phyloP scores from a whole-genome alignment of 2,113 vertebrate species.

The Mohoua ochrocephala region DNA sequence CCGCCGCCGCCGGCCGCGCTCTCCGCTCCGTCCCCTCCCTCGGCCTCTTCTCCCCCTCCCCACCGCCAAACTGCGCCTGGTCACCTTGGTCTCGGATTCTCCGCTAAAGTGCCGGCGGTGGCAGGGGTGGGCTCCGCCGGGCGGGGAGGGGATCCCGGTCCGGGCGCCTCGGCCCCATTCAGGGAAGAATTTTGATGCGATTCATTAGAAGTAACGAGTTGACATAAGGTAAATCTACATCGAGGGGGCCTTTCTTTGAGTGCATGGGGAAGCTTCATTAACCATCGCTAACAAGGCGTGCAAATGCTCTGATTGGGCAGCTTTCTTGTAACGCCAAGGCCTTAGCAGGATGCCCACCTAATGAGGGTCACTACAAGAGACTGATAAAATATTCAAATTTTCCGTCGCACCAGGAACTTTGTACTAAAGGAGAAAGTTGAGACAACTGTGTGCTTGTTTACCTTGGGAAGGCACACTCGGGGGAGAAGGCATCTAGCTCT shows the following conservation, averaged over 20 bases:
- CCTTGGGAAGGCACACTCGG: constrained; percentile 45
- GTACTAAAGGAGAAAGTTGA: constrained; percentile 70
- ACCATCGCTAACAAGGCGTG: constrained; percentile 99
- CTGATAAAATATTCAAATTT: constrained; percentile 80
- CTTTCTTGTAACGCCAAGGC: constrained; percentile 87
- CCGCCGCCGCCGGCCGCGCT: background rate
- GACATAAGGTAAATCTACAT: constrained; percentile 96
- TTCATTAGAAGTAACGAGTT: constrained; percentile 99
- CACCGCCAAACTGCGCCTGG: constrained; percentile 15
- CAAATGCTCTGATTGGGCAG: constrained; percentile 96
- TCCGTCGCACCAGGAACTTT: constrained; percentile 71
- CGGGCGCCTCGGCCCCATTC: constrained; percentile 79
- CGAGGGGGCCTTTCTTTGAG: constrained; percentile 89
- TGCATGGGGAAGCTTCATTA: constrained; percentile 93
- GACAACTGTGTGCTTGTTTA: constrained; percentile 70
- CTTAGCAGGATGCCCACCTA: constrained; percentile 97
- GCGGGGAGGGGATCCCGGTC: constrained; percentile 55
- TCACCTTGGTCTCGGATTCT: constrained; percentile 27
- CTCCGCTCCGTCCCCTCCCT: background rate
- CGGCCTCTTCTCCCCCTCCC: background rate
- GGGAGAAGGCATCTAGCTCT: background rate
- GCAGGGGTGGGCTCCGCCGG: constrained; percentile 38
- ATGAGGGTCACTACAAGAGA: constrained; percentile 94
- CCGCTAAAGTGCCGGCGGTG: constrained; percentile 39
- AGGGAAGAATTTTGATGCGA: constrained; percentile 77